phyloP scores from a whole-genome alignment of 2,888 invertebrate genomes.

The Drosophila paranaensis region DNA sequence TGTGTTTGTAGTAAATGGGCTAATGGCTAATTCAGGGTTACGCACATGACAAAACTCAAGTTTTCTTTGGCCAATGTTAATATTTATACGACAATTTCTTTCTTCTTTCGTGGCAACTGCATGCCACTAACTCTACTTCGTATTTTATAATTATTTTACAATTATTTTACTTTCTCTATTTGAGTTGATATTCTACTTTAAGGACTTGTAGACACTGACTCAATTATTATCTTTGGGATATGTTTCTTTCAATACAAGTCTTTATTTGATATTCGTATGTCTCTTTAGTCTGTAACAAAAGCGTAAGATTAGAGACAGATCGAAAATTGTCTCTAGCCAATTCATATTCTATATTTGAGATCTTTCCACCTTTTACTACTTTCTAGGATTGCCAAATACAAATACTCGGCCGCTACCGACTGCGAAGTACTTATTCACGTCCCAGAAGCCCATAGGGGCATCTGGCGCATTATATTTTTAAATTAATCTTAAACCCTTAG shows the following conservation, averaged over 20 bases:
- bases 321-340: too few relatives aligned
- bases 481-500: too few relatives aligned
- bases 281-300: too few relatives aligned
- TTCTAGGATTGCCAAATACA: too few relatives aligned
- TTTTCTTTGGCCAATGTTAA: background rate
- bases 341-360: too few relatives aligned
- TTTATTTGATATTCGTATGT: too few relatives aligned
- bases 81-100: background rate
- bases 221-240: background rate
- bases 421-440: too few relatives aligned
- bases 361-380: too few relatives aligned
- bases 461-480: too few relatives aligned
- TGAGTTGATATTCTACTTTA: background rate
- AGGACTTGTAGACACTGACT: background rate
- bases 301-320: background rate
- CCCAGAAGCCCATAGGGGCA: too few relatives aligned
- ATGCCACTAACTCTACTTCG: background rate
- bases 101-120: background rate
- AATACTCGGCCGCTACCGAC: too few relatives aligned
- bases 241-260: too few relatives aligned
- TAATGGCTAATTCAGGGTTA: slow-evolving; percentile 13
- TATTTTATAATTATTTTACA: background rate
- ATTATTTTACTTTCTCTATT: background rate
- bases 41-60: slow-evolving; percentile 3
- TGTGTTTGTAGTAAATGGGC: background rate